A percentile compares a stretch with the other conserved stretches of the same genome.
These are phyloP conservation scores for Hapalemur alaotrensis DNA, from an alignment of 2,797 vertebrate genomes.

Conservation along the genomic window DNA sequence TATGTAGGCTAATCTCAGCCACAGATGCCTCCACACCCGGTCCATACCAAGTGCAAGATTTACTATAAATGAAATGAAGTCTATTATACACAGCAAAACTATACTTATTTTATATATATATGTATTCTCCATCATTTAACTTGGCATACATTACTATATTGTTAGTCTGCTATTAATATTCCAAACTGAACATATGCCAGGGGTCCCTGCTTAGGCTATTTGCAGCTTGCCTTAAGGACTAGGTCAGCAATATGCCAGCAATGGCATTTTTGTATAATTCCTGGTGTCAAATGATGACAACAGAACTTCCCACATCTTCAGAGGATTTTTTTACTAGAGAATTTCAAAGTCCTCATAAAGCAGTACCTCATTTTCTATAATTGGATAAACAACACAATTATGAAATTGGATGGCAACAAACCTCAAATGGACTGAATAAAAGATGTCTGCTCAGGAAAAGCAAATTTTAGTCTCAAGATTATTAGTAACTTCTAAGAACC, in stretches of 20 bases:
- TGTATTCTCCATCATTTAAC: neutral
- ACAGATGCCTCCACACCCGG: neutral
- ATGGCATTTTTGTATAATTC: neutral
- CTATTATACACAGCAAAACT: neutral
- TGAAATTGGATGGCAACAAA: constrained; percentile 6
- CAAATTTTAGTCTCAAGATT: neutral
- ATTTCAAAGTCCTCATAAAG: neutral
- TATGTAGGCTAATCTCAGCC: neutral
- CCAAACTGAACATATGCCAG: neutral
- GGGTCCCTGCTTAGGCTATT: neutral
- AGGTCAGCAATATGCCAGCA: neutral
- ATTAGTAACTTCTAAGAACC: constrained; percentile 4
- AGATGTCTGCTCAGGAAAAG: neutral
- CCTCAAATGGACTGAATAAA: constrained; percentile 1
- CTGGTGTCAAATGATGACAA: neutral
- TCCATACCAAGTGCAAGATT: neutral
- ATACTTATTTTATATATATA: neutral
- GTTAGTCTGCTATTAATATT: neutral
- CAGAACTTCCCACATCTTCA: neutral
- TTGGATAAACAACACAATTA: neutral
- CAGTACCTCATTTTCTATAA: neutral
- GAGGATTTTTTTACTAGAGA: neutral
- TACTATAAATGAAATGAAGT: neutral
- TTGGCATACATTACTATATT: neutral
- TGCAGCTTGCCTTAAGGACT: neutral